Conservation (phyloP, 2,888 invertebrate species). For the Buathra laborator region DNA sequence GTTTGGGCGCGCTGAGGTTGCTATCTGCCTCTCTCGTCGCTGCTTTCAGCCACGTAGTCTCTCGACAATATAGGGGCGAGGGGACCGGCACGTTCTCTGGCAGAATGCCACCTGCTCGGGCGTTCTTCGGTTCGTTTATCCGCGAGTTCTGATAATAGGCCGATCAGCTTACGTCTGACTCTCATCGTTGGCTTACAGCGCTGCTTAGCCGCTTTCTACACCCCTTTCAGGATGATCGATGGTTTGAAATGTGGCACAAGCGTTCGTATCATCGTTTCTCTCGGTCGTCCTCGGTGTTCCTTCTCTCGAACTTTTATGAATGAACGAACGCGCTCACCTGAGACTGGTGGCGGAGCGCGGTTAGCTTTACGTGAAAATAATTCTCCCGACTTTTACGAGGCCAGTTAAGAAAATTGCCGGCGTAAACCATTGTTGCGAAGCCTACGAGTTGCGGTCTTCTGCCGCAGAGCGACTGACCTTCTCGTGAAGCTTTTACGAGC, state of each 20-base stretch:
- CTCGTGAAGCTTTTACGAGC: conserved; percentile 16
- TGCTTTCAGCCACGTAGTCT: conserved; percentile 49
- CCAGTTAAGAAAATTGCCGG: conserved; percentile 19
- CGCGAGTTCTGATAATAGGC: conserved; percentile 57
- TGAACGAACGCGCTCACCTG: conserved; percentile 3
- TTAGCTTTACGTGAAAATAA: conserved; percentile 1
- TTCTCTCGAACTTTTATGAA: not conserved
- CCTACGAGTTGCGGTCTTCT: conserved; percentile 1
- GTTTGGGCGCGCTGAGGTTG: conserved; percentile 30
- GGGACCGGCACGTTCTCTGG: conserved; percentile 53
- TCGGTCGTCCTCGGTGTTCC: not conserved
- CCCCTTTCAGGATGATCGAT: conserved; percentile 35
- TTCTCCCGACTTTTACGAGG: conserved; percentile 7
- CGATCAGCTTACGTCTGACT: conserved; percentile 52
- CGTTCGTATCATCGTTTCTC: not conserved
- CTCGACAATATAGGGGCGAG: conserved; percentile 45
- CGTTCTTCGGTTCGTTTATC: conserved; percentile 53
- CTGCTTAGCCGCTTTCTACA: conserved; percentile 24
- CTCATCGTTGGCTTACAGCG: conserved; percentile 26
- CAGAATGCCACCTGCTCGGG: conserved; percentile 42
- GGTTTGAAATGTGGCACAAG: not conserved
- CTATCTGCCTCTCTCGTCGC: conserved; percentile 11
- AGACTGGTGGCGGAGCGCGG: too few relatives aligned
- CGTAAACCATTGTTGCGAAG: conserved; percentile 9
- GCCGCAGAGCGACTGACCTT: conserved; percentile 21